Base-by-base conservation (phyloP, 2,888 invertebrate genomes). In the Lingula anatina region DNA sequence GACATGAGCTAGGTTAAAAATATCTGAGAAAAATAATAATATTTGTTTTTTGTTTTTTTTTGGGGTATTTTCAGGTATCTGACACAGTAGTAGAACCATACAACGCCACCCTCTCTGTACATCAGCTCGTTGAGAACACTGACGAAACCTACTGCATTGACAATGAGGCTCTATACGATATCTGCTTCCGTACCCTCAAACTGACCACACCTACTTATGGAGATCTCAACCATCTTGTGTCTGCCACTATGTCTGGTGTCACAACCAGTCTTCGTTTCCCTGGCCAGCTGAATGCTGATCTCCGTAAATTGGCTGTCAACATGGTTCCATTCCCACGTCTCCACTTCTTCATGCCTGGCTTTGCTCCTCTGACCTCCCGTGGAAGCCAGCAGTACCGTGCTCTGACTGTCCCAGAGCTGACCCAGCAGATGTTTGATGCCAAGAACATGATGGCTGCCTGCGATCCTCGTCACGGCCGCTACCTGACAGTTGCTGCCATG, bases 281-380 rank as follows among this genome's bases (percentile, higher is more conserved):
- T 15, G 62, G 91, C 44, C 91, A 91, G 71, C 71, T 91, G 67
- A 92, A 91, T 67, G 90, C 91, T 12, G 91, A 92, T 79, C 81
- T 91, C 46, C 83, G 91, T 52, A 76, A 79, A 53, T 53, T 75
- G 49, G 78, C 78, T 18, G 76, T 90, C 5, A 91, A 91, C 75
- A 91, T 92, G 91, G 90, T 92, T 18, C 92, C 92, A 23, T 92
- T 92, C 79, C 92, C 92, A 53, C 86, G 90, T 61, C 81, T 90
- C 42, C 90, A 90, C 73, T 90, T 91, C 82, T 91, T 91, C 76
- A 89, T 91, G 81, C 89, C 90, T 46, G 93, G 90, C 85, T 93
- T 82, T 83, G 90, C 68, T 87, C 92, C 31, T 82, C 81, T 94
- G 39, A 92, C 92, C 27, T 89, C 89, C 1, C 85, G 91, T 66